A percentile compares a stretch with the other conserved stretches of the same genome.
Evolutionary conservation across 1,140 invertebrate genomes (phyloP).

Genomic region (Drosophila sproati): DNA sequence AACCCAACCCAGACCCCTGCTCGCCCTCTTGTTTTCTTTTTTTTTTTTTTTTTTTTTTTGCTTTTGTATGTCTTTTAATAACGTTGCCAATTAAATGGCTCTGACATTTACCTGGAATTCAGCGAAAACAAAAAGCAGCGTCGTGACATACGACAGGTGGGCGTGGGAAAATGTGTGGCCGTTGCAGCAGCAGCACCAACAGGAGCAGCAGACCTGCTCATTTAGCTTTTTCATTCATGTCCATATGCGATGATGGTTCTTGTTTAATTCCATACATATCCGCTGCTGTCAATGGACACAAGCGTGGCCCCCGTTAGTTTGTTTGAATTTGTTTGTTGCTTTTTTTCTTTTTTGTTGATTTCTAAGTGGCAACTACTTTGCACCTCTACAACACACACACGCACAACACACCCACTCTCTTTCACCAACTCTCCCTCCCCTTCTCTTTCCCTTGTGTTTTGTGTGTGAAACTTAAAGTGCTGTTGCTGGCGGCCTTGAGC

Average conservation of each 20-base stretch:
- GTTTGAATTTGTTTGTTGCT: constrained; percentile 38
- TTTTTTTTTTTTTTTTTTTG: constrained; percentile 1
- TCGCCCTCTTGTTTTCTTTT: not conserved
- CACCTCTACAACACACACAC: constrained; percentile 43
- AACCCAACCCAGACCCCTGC: not conserved
- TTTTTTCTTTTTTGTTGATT: constrained; percentile 6
- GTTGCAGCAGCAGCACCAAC: not conserved
- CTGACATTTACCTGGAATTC: not conserved
- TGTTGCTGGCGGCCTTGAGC: constrained; percentile 48
- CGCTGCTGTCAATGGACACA: constrained; percentile 5
- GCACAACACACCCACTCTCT: constrained; percentile 12
- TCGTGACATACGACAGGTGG: not conserved
- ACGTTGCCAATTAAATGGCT: not conserved
- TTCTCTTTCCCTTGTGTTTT: not conserved
- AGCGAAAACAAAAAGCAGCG: too few relatives aligned
- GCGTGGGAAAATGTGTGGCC: not conserved
- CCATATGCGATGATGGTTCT: constrained; percentile 2
- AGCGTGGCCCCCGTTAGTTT: constrained; percentile 29
- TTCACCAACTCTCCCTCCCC: not conserved
- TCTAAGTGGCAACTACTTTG: constrained; percentile 58
- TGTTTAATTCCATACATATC: constrained; percentile 11
- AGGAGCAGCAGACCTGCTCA: not conserved
- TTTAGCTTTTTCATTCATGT: constrained; percentile 7
- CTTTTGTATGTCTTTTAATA: not conserved
- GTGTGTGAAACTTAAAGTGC: constrained; percentile 41